Base-by-base conservation (phyloP, 2,888 invertebrate genomes). In the Iselma pallidipennis region DNA sequence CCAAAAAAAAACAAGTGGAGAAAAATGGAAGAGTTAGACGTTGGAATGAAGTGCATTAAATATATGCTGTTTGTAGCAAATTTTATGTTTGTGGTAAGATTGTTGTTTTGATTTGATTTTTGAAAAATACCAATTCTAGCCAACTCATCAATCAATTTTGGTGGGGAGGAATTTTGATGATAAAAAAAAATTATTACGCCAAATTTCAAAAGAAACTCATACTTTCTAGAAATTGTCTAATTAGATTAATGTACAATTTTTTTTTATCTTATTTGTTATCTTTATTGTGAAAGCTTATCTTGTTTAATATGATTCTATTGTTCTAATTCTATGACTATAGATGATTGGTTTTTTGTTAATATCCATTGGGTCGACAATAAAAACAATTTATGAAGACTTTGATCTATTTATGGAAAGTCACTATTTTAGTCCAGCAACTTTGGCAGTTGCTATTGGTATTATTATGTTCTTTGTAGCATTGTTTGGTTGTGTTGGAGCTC, bases 401-500 rank as follows among this genome's bases (percentile, higher is more conserved):
- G 83, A 87, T 28, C 79, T 83, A 49, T 86, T 90, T 71, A 81
- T 89, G 72, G 84, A 85, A 79, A 79, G 83, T 16, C 81, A 84
- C 57, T 88, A 90, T 77, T 86, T 89, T 71, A 90, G 91, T 1
- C 92, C 92, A 0, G 91, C 94, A 0, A 86, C 89, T 6, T 81
- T 95, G 26, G 85, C 93, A 42, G 89, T 94, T 19, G 86, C 90
- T 12, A 85, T 92, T 37, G 95, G 95, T 0, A 83, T 89, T 57
- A 82, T 89, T 50, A 85, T 94, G 52, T 85, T 94, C 70, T 81
- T 94, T 54, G 86, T 95, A 12, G 91, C 94, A 0, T 86, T 91
- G 70, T 91, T 94, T 69, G 95, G 94, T 28, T 94, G 93, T 81
- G 90, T 91, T 70, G 94, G 94, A 28, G 94, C 93, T 4, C 81